Evolutionary conservation across 2,113 vertebrate species (phyloP).

Genomic region (Pangasianodon gigas): DNA sequence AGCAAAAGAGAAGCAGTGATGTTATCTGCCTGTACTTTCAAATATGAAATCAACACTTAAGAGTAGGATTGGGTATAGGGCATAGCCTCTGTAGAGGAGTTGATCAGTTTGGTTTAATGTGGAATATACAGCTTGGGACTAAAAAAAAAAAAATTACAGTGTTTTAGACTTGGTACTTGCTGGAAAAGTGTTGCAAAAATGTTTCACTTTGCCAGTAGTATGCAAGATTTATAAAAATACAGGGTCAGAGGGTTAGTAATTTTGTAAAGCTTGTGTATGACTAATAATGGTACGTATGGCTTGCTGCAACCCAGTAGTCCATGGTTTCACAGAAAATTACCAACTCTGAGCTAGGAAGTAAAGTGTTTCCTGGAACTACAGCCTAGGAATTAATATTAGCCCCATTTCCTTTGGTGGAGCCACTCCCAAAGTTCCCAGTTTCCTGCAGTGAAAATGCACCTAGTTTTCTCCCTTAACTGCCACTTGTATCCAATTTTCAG

Average conservation of each 20-base stretch:
- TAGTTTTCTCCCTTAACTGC: not conserved
- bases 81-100: not conserved
- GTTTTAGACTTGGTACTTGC: not conserved
- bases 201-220: not conserved
- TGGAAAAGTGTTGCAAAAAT: not conserved
- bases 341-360: not conserved
- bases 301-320: not conserved
- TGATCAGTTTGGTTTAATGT: not conserved
- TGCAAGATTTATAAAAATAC: not conserved
- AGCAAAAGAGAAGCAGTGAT: not conserved
- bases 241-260: not conserved
- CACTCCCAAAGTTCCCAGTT: not conserved
- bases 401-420: not conserved
- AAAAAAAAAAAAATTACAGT: not conserved
- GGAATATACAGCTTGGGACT: not conserved
- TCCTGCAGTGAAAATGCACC: not conserved
- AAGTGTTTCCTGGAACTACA: constrained; percentile 13
- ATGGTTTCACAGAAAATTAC: not conserved
- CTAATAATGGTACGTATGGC: not conserved
- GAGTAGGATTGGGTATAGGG: not conserved
- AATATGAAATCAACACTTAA: not conserved
- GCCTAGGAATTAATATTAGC: not conserved
- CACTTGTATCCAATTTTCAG: not conserved
- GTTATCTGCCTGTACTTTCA: not conserved
- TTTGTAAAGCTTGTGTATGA: not conserved